phyloP scores from a whole-genome alignment of 2,888 invertebrate species.

The Epicampocera succincta region DNA sequence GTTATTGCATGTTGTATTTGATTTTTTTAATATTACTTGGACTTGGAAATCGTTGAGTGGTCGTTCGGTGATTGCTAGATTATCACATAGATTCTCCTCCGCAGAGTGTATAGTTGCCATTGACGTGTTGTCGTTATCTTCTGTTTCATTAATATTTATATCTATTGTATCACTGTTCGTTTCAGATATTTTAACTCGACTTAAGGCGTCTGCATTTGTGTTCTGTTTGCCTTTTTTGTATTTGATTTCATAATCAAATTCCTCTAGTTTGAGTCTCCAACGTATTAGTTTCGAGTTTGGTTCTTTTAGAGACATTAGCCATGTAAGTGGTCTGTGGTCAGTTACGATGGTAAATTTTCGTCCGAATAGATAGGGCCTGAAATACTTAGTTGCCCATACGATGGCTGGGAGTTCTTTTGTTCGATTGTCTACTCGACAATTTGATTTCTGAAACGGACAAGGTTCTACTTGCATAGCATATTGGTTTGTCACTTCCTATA shows the following conservation, averaged over 20 bases:
- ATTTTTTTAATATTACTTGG: slow-evolving; percentile 12
- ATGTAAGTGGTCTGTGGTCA: background rate
- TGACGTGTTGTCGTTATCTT: slow-evolving; percentile 33
- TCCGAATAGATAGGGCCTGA: background rate
- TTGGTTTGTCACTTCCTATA: slow-evolving; percentile 71
- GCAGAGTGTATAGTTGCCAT: slow-evolving; percentile 51
- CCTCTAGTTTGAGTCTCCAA: slow-evolving; percentile 10
- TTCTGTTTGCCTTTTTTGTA: no score
- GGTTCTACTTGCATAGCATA: slow-evolving; percentile 74
- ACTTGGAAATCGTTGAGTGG: slow-evolving; percentile 49
- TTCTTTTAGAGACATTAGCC: slow-evolving; percentile 20
- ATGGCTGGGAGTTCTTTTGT: slow-evolving; percentile 30
- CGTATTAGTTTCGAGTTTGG: slow-evolving; percentile 12
- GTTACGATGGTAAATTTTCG: background rate
- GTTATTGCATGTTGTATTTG: no score
- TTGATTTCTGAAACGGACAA: no score
- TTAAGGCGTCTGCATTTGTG: slow-evolving; percentile 66
- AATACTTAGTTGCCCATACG: slow-evolving; percentile 33
- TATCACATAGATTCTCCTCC: slow-evolving; percentile 40
- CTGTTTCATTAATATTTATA: slow-evolving; percentile 39
- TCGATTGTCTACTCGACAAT: no score
- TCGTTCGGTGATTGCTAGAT: slow-evolving; percentile 59
- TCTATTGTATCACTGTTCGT: no score
- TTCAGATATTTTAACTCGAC: slow-evolving; percentile 61
- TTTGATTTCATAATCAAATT: background rate